Percentiles rank a stretch among this genome's conserved stretches.
These are phyloP conservation scores for Lethocerus indicus DNA, from an alignment of 1,140 invertebrate genomes.

Conservation along the genomic window DNA sequence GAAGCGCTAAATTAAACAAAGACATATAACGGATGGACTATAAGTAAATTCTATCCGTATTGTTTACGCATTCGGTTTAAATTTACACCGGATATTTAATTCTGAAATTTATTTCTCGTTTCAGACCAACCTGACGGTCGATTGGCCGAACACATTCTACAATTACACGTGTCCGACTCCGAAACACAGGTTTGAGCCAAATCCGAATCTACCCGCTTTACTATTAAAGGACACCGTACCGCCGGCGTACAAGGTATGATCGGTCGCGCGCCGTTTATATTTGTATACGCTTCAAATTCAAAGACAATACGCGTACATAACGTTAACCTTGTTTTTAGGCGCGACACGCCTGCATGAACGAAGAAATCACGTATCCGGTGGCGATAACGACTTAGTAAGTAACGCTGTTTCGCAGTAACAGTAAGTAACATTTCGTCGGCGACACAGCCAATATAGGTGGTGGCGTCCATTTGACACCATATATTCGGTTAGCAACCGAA, in stretches of 20 bases:
- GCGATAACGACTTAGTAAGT: conserved; percentile 46
- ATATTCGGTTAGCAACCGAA: too few species aligned
- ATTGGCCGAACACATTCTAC: conserved; percentile 47
- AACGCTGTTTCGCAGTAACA: too few species aligned
- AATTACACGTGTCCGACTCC: conserved; percentile 43
- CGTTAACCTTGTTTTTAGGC: conserved; percentile 30
- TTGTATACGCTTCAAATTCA: background rate
- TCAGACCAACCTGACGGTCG: conserved; percentile 46
- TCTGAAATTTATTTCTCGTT: conserved; percentile 20
- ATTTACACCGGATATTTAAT: conserved; percentile 8
- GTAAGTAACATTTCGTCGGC: too few species aligned
- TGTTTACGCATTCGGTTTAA: conserved; percentile 2
- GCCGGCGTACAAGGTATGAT: conserved; percentile 33
- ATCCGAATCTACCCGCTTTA: conserved; percentile 29
- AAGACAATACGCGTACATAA: background rate
- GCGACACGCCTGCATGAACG: conserved; percentile 48
- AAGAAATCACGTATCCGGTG: conserved; percentile 42
- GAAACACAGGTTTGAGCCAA: conserved; percentile 28
- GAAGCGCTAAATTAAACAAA: too few species aligned
- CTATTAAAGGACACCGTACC: conserved; percentile 40
- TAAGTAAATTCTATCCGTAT: too few species aligned
- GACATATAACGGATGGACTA: too few species aligned
- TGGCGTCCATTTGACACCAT: too few species aligned
- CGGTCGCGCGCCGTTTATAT: background rate
- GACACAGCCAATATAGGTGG: too few species aligned